A percentile compares a stretch with the other conserved stretches of the same genome.
These are phyloP conservation scores for Puma concolor DNA, from an alignment of 2,113 vertebrate species.

Conservation along the genomic window DNA sequence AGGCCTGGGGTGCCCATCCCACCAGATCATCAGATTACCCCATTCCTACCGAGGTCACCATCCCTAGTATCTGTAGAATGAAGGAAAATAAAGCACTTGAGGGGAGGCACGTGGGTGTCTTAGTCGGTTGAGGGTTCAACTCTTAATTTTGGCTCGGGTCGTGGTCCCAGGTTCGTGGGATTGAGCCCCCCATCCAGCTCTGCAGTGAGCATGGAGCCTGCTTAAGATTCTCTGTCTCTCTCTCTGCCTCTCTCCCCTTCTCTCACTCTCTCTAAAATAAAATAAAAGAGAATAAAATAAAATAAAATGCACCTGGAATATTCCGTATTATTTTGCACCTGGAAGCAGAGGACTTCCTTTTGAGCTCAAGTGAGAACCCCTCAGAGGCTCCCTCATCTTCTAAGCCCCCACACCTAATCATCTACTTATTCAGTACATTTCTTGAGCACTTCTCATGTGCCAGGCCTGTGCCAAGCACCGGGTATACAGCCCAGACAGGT, in stretches of 20 bases:
- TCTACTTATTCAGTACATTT: neutral
- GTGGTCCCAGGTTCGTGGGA: no score
- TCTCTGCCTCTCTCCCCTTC: no score
- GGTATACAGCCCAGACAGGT: neutral
- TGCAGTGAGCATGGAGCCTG: no score
- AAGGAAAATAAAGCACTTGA: neutral
- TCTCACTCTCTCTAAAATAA: no score
- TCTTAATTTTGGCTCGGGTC: no score
- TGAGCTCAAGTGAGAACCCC: neutral
- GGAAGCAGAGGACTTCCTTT: conserved; percentile 17
- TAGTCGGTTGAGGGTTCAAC: no score
- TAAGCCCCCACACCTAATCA: neutral
- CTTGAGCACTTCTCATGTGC: neutral
- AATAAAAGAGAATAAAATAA: no score
- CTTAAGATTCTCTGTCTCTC: no score
- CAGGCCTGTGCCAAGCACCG: neutral
- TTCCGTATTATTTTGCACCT: neutral
- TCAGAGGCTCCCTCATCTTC: neutral
- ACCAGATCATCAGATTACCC: neutral
- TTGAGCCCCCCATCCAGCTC: no score
- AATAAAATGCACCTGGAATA: neutral
- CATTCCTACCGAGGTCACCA: neutral
- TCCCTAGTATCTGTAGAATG: neutral
- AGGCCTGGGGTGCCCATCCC: neutral
- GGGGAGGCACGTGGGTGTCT: no score